Conservation (phyloP, 2,113 vertebrate genomes). For the Charadrius vociferus region DNA sequence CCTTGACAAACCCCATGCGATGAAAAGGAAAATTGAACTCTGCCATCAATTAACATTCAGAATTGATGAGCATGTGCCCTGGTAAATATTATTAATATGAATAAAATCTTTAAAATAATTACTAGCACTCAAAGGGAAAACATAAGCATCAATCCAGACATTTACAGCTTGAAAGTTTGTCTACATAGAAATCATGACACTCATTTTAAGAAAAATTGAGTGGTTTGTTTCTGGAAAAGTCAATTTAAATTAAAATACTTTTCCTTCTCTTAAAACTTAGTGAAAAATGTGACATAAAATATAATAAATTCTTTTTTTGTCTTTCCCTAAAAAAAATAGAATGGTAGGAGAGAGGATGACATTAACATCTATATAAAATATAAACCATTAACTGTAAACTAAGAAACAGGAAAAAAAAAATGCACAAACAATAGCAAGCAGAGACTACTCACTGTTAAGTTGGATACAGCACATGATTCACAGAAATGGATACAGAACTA, state of each 20-base stretch:
- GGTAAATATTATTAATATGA: neutral
- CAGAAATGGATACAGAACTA: neutral
- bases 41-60: slow-evolving; percentile 21
- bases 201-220: neutral
- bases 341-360: neutral
- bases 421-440: neutral
- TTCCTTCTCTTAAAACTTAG: neutral
- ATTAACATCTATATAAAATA: neutral
- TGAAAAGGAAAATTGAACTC: slow-evolving; percentile 43
- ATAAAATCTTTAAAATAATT: neutral
- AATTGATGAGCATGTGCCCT: neutral
- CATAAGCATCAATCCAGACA: neutral
- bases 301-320: neutral
- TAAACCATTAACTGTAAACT: neutral
- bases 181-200: neutral
- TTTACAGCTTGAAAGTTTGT: neutral
- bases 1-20: neutral
- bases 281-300: neutral
- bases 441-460: neutral
- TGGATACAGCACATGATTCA: neutral
- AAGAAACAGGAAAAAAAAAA: neutral
- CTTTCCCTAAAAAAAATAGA: neutral
- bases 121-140: neutral
- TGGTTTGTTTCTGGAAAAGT: neutral
- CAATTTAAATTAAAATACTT: neutral